Evolutionary conservation across 2,888 invertebrate species (phyloP).

Genomic region (Nasonia oneida): DNA sequence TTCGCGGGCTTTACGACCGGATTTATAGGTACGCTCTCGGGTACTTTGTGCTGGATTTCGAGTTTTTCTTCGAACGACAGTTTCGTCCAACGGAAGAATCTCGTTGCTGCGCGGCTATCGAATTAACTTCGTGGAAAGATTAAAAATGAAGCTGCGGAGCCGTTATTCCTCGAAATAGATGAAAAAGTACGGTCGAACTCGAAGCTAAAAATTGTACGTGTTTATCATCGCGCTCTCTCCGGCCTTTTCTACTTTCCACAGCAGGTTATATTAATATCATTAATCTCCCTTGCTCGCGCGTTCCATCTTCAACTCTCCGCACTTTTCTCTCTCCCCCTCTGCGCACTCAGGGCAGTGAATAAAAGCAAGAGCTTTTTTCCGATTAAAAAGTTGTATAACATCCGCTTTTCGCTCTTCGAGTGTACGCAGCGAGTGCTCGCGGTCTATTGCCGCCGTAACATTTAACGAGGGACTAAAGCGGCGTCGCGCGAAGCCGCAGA

Average conservation of each 20-base stretch:
- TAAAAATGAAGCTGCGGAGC: neutral
- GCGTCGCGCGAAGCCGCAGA: neutral
- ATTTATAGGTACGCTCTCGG: neutral
- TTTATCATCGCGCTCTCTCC: neutral
- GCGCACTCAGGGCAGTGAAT: neutral
- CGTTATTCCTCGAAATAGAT: neutral
- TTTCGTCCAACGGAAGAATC: too few species aligned
- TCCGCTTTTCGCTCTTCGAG: neutral
- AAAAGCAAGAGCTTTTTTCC: neutral
- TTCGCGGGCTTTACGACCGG: neutral
- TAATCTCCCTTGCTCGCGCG: neutral
- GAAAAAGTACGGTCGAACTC: neutral
- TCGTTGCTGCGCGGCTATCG: too few species aligned
- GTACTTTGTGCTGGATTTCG: neutral
- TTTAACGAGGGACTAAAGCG: constrained; percentile 7
- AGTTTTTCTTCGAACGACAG: neutral
- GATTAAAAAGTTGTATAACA: constrained; percentile 8
- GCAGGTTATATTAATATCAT: constrained; percentile 11
- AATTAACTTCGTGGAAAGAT: too few species aligned
- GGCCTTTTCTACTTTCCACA: neutral
- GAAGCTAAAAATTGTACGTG: neutral
- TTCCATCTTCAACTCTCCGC: neutral
- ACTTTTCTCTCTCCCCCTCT: neutral
- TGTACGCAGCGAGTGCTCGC: neutral
- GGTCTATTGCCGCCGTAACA: neutral